phyloP scores from a whole-genome alignment of 2,797 vertebrate species.

The Crocodylus rhombifer region DNA sequence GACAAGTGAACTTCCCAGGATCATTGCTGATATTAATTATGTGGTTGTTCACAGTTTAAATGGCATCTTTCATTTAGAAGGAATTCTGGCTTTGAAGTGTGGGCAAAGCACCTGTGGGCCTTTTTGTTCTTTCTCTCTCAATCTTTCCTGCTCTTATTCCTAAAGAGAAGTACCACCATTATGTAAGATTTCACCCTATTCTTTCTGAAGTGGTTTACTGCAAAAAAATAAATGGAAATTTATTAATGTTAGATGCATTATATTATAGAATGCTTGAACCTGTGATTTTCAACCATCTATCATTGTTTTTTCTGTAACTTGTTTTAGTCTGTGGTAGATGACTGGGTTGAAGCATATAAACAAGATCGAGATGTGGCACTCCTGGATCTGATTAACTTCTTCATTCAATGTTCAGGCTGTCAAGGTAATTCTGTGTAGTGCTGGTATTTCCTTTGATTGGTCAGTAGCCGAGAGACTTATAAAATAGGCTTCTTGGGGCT shows the following conservation, averaged over 20 bases:
- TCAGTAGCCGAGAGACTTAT: not conserved
- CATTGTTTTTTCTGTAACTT: conserved; percentile 48
- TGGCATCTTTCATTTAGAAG: not conserved
- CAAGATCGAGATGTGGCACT: conserved; percentile 90
- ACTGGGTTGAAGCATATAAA: conserved; percentile 91
- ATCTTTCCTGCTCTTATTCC: no score
- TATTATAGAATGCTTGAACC: not conserved
- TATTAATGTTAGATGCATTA: not conserved
- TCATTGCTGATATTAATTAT: not conserved
- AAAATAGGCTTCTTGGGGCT: conserved; percentile 22
- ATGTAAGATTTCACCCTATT: no score
- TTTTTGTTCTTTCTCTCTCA: no score
- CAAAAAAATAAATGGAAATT: no score
- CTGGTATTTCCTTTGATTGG: not conserved
- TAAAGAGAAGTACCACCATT: no score
- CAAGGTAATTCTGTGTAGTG: conserved; percentile 83
- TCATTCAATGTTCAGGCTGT: conserved; percentile 95
- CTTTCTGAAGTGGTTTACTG: no score
- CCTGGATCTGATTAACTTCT: conserved; percentile 95
- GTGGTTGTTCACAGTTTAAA: not conserved
- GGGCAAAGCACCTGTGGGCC: not conserved
- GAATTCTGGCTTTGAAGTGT: not conserved
- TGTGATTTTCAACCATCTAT: not conserved
- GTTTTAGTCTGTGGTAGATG: conserved; percentile 89
- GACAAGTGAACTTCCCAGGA: not conserved